phyloP scores from a whole-genome alignment of 1,140 invertebrate genomes.

The Andricus grossulariae region DNA sequence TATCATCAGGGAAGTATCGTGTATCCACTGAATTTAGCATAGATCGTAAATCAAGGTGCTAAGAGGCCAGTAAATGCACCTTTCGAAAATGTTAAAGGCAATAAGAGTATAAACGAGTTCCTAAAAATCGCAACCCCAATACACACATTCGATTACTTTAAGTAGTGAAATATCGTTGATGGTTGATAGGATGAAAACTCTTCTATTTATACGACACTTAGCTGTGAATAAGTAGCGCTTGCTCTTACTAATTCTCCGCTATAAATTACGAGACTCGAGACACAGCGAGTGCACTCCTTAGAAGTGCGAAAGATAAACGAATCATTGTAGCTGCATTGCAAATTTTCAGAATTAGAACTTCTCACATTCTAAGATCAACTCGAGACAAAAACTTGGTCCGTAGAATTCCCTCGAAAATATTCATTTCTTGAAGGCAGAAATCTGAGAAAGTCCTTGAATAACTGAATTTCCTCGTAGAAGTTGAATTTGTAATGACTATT shows the following conservation, averaged over 20 bases:
- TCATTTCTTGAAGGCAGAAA: constrained; percentile 7
- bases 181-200: constrained; percentile 2
- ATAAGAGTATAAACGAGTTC: not conserved
- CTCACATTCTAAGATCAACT: constrained; percentile 24
- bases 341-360: constrained; percentile 21
- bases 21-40: not conserved
- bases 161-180: not conserved
- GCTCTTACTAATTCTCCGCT: not conserved
- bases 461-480: not conserved
- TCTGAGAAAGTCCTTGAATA: constrained; percentile 13
- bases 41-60: not conserved
- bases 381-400: not conserved
- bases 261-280: not conserved
- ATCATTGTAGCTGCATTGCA: constrained; percentile 21
- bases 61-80: not conserved
- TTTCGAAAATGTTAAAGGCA: not conserved
- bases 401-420: not conserved
- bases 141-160: not conserved
- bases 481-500: constrained; percentile 11
- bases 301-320: constrained; percentile 24
- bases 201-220: constrained; percentile 9
- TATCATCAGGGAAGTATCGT: not conserved
- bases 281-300: not conserved
- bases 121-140: not conserved
- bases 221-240: not conserved